Conservation (phyloP, 2,113 vertebrate genomes). For the Glaucomys volans region DNA sequence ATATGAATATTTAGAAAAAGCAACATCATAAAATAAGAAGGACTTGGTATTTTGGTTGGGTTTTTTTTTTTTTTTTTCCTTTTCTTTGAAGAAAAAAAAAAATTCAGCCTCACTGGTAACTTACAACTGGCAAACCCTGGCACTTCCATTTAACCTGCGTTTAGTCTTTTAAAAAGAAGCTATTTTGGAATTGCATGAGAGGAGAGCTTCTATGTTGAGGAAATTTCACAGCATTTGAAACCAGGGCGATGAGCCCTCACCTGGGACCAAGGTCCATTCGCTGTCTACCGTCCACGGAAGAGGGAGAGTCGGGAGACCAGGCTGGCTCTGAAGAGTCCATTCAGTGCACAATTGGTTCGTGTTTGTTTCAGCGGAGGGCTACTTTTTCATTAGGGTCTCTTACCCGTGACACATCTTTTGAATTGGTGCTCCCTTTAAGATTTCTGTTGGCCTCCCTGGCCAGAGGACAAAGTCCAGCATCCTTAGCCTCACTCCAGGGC, state of each 20-base stretch:
- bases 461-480: background rate
- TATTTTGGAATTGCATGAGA: background rate
- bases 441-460: background rate
- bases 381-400: slow-evolving; percentile 40
- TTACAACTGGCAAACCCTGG: background rate
- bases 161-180: slow-evolving; percentile 33
- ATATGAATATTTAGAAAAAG: slow-evolving; percentile 76
- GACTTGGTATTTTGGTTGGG: slow-evolving; percentile 55
- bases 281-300: background rate
- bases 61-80: background rate
- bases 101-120: slow-evolving; percentile 24
- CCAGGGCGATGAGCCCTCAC: background rate
- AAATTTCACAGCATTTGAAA: background rate
- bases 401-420: slow-evolving; percentile 30
- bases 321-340: background rate
- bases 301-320: background rate
- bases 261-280: accelerated
- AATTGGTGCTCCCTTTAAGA: slow-evolving; percentile 25
- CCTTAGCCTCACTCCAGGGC: background rate
- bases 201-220: background rate
- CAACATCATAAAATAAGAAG: slow-evolving; percentile 65
- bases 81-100: slow-evolving; percentile 48
- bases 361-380: background rate
- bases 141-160: background rate
- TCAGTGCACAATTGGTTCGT: background rate